Base-by-base conservation (phyloP, 2,888 invertebrate genomes). In the Drosophila fungiperda region DNA sequence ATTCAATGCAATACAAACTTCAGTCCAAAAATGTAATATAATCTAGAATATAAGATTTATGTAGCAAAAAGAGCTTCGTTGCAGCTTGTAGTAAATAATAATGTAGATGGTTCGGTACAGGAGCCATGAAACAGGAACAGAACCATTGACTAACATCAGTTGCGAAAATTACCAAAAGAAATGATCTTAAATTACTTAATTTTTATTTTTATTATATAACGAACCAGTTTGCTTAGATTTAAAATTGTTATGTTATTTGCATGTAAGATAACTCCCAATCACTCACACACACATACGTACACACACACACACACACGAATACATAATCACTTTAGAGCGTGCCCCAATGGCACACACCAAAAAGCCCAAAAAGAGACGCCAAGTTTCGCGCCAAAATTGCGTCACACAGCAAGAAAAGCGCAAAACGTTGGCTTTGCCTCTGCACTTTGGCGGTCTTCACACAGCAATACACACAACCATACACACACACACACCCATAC, bases 321-420 rank as follows among this genome's bases (percentile, higher is more conserved):
- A 6, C 36, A 52, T 63, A 61, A 72, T 68, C 63, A 20, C 9
- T 40, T 26, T 17, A 65, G 68, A 71, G 64, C 81, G 75, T 80
- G 82, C 83, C 71, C 65, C 69, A 77, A 54, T 83, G 73, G 74
- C 78, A 84, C 73, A 76, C 76, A 75, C 83, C 82, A 83, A 76
- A 74, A 69, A 49, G 64, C 70, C 80, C 67, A 73, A 68, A 68
- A 82, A 80, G 70, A 48, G 87, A 87, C 87, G 87, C 87, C 90
- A 88, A 90, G 59, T 88, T 87, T 90, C 87, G 87, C 87, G 87
- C 87, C 87, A 87, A 87, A 87, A 87, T 80, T 89, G 89, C 87
- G 89, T 85, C 85, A 84, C 85, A 82, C 80, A 73, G 54, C 58
- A 70, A 64, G 26, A 52, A 63, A 78, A 81, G 68, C 54, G 67